These are phyloP conservation scores for Drosophila navojoa DNA, from an alignment of 1,140 invertebrate species.

Conservation along the genomic window DNA sequence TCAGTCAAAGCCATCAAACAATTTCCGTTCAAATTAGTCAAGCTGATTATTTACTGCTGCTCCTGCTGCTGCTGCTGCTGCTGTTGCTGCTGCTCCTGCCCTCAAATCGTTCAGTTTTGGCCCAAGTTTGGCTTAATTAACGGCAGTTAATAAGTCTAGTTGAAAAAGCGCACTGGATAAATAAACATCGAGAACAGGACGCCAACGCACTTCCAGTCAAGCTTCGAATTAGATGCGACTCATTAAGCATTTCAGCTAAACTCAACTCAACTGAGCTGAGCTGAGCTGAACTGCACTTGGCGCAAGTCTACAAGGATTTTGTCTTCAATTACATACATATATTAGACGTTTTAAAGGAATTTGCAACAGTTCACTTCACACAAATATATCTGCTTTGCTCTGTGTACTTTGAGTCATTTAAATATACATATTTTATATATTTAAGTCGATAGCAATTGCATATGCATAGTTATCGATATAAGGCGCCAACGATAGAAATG, in stretches of 20 bases:
- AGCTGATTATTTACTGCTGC: constrained; percentile 59
- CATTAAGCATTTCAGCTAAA: constrained; percentile 14
- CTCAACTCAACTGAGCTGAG: neutral
- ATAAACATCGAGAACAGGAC: constrained; percentile 7
- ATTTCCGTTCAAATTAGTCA: constrained; percentile 71
- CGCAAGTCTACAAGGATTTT: too few species aligned
- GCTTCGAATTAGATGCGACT: constrained; percentile 27
- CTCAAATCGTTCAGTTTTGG: neutral
- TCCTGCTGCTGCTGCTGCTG: constrained; percentile 7
- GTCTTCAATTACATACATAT: too few species aligned
- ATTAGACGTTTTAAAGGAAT: too few species aligned
- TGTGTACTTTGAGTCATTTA: too few species aligned
- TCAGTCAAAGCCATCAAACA: constrained; percentile 76
- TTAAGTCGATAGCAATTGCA: too few species aligned
- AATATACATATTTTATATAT: too few species aligned
- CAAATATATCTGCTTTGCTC: too few species aligned
- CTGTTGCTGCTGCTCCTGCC: neutral
- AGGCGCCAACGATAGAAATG: too few species aligned
- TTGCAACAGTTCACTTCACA: too few species aligned
- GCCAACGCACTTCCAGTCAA: neutral
- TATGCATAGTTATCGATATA: too few species aligned
- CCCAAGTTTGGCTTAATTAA: constrained; percentile 1
- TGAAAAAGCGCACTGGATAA: constrained; percentile 10
- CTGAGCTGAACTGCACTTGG: too few species aligned
- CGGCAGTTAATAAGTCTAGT: constrained; percentile 9